phyloP scores from a whole-genome alignment of 2,797 vertebrate genomes.

The Heliangelus exortis region DNA sequence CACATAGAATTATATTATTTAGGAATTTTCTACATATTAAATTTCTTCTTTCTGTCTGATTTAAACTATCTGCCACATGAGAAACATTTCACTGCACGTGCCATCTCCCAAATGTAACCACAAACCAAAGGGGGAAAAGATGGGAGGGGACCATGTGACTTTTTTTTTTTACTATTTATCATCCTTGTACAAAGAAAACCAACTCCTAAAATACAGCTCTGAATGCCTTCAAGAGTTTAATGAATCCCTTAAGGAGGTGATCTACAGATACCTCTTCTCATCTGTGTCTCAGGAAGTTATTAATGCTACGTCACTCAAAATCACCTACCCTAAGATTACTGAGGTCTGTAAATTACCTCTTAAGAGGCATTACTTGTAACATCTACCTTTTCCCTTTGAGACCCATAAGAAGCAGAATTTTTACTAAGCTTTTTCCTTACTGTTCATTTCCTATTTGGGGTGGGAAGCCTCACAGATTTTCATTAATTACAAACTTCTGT shows the following conservation, averaged over 20 bases:
- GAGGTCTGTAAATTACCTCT: background rate
- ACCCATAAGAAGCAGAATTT: background rate
- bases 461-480: background rate
- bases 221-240: background rate
- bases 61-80: background rate
- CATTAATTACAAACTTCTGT: background rate
- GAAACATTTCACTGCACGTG: background rate
- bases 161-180: background rate
- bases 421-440: background rate
- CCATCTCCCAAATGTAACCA: background rate
- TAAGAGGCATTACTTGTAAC: background rate
- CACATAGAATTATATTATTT: background rate
- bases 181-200: background rate
- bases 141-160: rapidly evolving
- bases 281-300: background rate
- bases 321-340: background rate
- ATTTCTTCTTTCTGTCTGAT: background rate
- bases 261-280: background rate
- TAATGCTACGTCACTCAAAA: background rate
- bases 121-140: background rate
- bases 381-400: background rate
- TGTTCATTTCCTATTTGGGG: background rate
- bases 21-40: background rate
- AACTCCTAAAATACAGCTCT: background rate
- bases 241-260: background rate